These are phyloP conservation scores for Drosophila nigromelanica DNA, from an alignment of 1,140 invertebrate species.

Conservation along the genomic window DNA sequence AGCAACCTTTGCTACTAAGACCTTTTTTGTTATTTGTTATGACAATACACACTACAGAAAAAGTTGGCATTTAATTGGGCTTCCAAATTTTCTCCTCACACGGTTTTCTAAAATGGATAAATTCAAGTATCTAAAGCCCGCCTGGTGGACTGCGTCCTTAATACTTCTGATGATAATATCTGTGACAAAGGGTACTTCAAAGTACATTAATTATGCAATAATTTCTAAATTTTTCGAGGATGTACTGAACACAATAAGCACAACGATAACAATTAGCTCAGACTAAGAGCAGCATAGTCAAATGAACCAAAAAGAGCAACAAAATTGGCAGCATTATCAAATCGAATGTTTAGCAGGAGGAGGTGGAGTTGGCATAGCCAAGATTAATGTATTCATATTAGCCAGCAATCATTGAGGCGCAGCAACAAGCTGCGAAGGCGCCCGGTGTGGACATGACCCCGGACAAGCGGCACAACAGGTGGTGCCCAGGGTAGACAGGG, in stretches of 20 bases:
- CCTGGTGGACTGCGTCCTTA: constrained; percentile 37
- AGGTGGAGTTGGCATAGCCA: too few relatives aligned
- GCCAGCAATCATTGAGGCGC: constrained; percentile 19
- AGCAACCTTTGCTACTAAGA: not conserved
- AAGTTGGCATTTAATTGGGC: not conserved
- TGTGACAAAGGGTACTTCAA: constrained; percentile 15
- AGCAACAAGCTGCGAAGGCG: constrained; percentile 25
- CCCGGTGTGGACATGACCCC: constrained; percentile 64
- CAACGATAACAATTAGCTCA: not conserved
- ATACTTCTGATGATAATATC: constrained; percentile 28
- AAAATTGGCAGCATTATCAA: not conserved
- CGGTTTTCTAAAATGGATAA: constrained; percentile 18
- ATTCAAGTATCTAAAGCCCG: constrained; percentile 38
- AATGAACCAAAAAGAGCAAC: not conserved
- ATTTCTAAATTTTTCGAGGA: not conserved
- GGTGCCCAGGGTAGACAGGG: constrained; percentile 29
- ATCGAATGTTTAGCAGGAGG: not conserved
- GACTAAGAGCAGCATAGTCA: not conserved
- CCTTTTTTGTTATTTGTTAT: not conserved
- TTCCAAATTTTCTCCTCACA: not conserved
- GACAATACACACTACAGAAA: not conserved
- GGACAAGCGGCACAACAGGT: constrained; percentile 60
- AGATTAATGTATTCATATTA: constrained; percentile 61
- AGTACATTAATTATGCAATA: constrained; percentile 1
- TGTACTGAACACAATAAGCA: not conserved